Base-by-base conservation (phyloP, 2,797 vertebrate genomes). In the Darevskia mixta region DNA sequence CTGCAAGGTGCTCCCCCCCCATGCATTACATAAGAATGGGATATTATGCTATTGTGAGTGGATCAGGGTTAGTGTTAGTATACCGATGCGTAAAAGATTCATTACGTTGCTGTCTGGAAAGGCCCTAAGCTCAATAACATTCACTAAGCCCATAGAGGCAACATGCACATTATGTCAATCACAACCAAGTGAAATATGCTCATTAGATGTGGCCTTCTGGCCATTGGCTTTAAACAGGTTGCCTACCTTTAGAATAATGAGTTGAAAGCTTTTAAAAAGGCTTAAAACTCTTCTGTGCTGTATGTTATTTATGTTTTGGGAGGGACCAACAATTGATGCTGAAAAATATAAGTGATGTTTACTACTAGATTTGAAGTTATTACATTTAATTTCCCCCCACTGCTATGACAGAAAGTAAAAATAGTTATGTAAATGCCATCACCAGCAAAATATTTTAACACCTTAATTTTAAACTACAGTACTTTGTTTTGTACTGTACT, bases 371-470 rank as follows among this genome's bases (percentile, higher is more conserved):
- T 78, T 72, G 11, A 71, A 69, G 32, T 82, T 84, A 88, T 88
- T 67, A 43, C 7, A 55, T 92, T 92, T 15, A 85, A 25, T 71
- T 86, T 4, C 35, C 20, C 91, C 94, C 85, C 86, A 25, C 49
- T 90, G 64, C 23, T 83, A 86, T 18, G 64, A 29, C 29, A 23
- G 20, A 79, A 32, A 79, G 43, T 29, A 29, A 79, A 43, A 75
- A 18, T 32, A 81, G 86, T 93, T 91, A 3, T 88, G 71, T 88
- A 49, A 82, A 49, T 55, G 13, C 13, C 49, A 49, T 13, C 15
- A 69, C 71, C 82, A 86, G 82, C 71, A 64, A 73, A 86, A 90
- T 83, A 38, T 29, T 38, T 3, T 71, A 88, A 61, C 20, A 32
- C 49, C 80, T 3, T n/a, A 58, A 58, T 79, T 79, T 58, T 18